Base-by-base conservation (phyloP, 2,113 vertebrate species). In the Oenanthe oenanthe region DNA sequence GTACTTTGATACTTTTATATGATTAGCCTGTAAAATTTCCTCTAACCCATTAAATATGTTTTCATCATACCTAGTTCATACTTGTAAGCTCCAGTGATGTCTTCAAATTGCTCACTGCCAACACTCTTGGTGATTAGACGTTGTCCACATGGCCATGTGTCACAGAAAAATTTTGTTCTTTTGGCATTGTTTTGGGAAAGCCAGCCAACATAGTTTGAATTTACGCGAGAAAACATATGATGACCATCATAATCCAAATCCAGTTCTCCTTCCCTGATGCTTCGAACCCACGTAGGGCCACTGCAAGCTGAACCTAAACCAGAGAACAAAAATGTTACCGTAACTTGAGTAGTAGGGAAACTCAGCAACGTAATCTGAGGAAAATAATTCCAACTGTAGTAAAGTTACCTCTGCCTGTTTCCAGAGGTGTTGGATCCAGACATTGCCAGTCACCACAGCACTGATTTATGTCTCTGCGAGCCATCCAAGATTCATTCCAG, bases 231-330 rank as follows among this genome's bases (percentile, higher is more conserved):
- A 90, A 97, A 96, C 66, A 96, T 85, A 36, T 96, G 95, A 51
- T 92, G 91, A 11, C 97, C 95, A 40, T 97, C 96, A 45, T 96
- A 97, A 66, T 97, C 96, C 50, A 93, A 91, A 85, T 97, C 97
- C 78, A 97, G 81, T 38, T 97, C 95, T 31, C 96, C 96, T 91
- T 97, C 95, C 85, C 87, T 95, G 90, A 97, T 95, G 78, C 95
- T 97, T 95, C 96, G 96, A 92, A 97, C 94, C 95, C 93, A 97
- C 6, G 97, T 97, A 54, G 97, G 96, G 38, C 96, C 97, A 2
- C 94, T 96, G 88, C 94, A 97, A 83, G 94, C 29, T 90, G 88
- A 91, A 73, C 97, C 97, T 97, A 88, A 73, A 26, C 1, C 34
- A 28, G 31, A 73, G n/a, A 75, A 74, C 19, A 91, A 92, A 53